Base-by-base conservation (phyloP, 2,113 vertebrate genomes). In the Melospiza melodia region DNA sequence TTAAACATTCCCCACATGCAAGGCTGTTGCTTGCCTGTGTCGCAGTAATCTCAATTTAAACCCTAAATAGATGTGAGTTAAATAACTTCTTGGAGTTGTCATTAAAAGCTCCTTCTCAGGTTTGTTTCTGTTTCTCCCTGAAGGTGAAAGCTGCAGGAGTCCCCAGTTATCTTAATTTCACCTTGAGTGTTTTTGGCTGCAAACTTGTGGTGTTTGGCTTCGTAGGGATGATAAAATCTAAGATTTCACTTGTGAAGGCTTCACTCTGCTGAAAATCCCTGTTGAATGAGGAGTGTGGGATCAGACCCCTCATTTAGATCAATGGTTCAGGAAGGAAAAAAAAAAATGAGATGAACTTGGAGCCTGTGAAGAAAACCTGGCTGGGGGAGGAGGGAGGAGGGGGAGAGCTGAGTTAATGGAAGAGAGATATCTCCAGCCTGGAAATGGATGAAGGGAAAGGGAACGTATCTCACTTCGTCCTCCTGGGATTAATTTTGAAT, bases 401-500 rank as follows among this genome's bases (percentile, higher is more conserved):
- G 74, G 23, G 48, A 80, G 93, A 79, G 72, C 67, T 39, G 86
- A 88, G 73, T 83, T 94, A 94, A 91, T 86, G 87, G 77, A 85
- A 93, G 81, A 85, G 90, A 87, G 83, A 82, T 87, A 94, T 96
- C 93, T 95, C 73, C 90, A 95, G 88, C 58, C 80, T 93, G 93
- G 22, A 81, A 93, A 83, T 91, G 62, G 82, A 80, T 85, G 85
- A 95, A 94, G 94, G 75, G 92, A 35, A 76, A 84, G 87, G 65
- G 24, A 89, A 67, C 1, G 22, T 83, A 39, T 82, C 55, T 2
- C 4, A 1, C 74, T 67, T 72, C 16, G 1, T 74, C 84, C 84
- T 91, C 76, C 66, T 69, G 83, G 84, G 82, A 82, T 96, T 97
- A 85, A 93, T 94, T 96, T 89, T 96, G 90, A 73, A 93, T 94